A percentile compares a stretch with the other conserved stretches of the same genome.
phyloP scores from a whole-genome alignment of 2,113 vertebrate genomes.

The Tetrao urogallus region DNA sequence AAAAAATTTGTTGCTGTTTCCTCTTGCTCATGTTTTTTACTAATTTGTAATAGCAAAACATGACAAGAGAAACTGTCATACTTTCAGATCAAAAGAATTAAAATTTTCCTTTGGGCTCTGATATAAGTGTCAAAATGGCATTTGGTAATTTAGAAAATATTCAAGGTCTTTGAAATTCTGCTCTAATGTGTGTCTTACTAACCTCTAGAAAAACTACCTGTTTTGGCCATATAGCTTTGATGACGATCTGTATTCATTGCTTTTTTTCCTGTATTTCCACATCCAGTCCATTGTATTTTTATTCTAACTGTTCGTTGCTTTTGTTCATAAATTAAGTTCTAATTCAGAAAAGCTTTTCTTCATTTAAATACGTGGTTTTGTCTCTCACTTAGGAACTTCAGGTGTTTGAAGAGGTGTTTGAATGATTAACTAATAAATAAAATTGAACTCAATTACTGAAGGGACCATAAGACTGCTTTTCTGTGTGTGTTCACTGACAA shows the following conservation, averaged over 20 bases:
- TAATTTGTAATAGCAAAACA: not conserved
- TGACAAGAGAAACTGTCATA: not conserved
- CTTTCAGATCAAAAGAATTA: not conserved
- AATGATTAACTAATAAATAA: too few species aligned
- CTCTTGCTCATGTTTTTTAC: not conserved
- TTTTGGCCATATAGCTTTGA: not conserved
- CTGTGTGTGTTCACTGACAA: not conserved
- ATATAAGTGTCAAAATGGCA: not conserved
- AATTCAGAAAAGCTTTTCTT: not conserved
- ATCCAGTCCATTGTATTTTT: not conserved
- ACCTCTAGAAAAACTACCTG: not conserved
- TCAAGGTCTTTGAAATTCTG: not conserved
- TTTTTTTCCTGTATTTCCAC: not conserved
- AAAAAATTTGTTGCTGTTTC: not conserved
- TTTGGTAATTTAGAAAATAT: not conserved
- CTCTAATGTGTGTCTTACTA: not conserved
- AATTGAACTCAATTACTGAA: not conserved
- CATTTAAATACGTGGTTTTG: not conserved
- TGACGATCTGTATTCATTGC: not conserved
- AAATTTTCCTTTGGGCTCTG: not conserved
- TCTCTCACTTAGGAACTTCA: not conserved
- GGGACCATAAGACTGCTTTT: not conserved
- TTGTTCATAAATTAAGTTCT: not conserved
- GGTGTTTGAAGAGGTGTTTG: not conserved
- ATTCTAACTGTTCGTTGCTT: not conserved